Evolutionary conservation across 2,888 invertebrate genomes (phyloP), one percentile per base, ranked within the genome.

Genomic region (Parnassius smintheus): DNA sequence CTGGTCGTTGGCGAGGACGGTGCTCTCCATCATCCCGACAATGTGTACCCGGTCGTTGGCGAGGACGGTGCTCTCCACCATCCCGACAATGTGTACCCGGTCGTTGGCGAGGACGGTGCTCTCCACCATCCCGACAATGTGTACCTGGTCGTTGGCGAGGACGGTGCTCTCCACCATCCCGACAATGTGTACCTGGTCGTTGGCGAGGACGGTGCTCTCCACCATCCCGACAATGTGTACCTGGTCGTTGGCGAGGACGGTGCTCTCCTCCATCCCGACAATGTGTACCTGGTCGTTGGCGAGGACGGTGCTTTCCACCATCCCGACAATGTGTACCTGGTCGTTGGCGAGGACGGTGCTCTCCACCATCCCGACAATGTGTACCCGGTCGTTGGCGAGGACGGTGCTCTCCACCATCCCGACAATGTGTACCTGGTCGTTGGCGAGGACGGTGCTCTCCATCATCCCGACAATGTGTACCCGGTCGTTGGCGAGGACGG

Each of bases 321-420:
- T 9, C 9, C 45, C 0, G 45, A 0, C 45, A 2, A 25, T 2
- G 2, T 25, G 13, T 44, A 88, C 90, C 83, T 88, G 90, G 13
- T 94, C 93, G 59, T 93, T 93, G 52, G 94, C 92, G 59, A 94
- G 93, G 72, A 98, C 95, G 52, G 98, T 99, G 77, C 98, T 98
- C 85, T 98, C 97, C 62, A 95, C 95, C 97, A 99, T 87, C 98
- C 99, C 99, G 98, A 98, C 12, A 2, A 45, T 2, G 2, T 25
- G 9, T 12, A 45, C 45, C 45, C 9, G 45, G 10, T 45, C 45
- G 68, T 98, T 95, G 1, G 99, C 98, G 60, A 4, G 45, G 8
- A 45, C 45, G 45, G 45, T 45, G 45, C 45, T 45, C 11, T 45
- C 35, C 35, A 11, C 97, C 62, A 95, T 95, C 97, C 99, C 86